Conservation (phyloP, 2,797 vertebrate species). For the Hemibagrus guttatus region DNA sequence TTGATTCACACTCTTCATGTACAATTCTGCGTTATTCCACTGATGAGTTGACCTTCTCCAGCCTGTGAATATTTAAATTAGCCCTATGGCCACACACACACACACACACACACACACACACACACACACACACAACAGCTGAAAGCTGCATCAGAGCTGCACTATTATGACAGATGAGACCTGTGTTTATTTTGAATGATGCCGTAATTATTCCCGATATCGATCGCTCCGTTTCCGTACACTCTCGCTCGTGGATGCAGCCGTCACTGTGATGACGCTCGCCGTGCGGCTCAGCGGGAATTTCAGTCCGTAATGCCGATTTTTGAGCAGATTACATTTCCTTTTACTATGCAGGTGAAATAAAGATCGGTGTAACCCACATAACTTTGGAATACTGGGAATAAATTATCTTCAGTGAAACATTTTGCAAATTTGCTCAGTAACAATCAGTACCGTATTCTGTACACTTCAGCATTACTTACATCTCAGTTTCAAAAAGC, state of each 20-base stretch:
- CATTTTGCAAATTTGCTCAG: background rate
- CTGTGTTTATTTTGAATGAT: conserved; percentile 14
- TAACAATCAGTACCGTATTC: too few species aligned
- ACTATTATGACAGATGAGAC: background rate
- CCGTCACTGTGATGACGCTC: background rate
- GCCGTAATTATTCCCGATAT: conserved; percentile 12
- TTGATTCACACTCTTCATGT: conserved; percentile 48
- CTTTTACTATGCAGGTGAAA: background rate
- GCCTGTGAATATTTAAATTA: conserved; percentile 53
- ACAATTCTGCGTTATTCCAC: conserved; percentile 49
- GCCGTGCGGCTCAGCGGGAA: background rate
- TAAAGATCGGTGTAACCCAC: background rate
- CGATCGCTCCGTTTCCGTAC: background rate
- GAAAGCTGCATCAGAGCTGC: conserved; percentile 14
- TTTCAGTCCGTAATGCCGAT: background rate
- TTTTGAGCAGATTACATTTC: background rate
- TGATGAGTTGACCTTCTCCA: conserved; percentile 36
- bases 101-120: background rate
- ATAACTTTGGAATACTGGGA: background rate
- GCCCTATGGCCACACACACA: conserved; percentile 26
- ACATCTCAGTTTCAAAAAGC: too few species aligned
- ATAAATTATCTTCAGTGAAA: background rate
- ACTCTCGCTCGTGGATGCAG: background rate
- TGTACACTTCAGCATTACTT: too few species aligned
- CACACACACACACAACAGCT: background rate